Base-by-base conservation (phyloP, 1,140 invertebrate species). In the Lucilia cuprina region DNA sequence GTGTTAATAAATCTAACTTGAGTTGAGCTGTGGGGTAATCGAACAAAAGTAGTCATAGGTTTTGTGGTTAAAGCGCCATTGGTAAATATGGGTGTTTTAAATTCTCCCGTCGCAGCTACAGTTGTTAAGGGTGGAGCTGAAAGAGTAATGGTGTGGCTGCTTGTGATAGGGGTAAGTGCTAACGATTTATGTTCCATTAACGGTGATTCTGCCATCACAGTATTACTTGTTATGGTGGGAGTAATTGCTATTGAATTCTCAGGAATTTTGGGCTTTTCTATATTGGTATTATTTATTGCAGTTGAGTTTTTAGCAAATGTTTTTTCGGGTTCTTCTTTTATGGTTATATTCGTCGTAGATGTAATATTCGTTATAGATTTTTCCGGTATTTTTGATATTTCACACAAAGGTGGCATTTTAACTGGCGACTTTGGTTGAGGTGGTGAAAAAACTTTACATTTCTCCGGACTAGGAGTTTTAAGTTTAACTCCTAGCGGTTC, bases 401-500 rank as follows among this genome's bases (percentile, higher is more conserved):
- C 55, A 7, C 5, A n/a, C 13, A 60, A n/a, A 2, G 55, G 8
- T 41, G 35, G 74, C 17, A 49, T 14, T 80, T 80, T 50, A 25
- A 50, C 41, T 9, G 77, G 77, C 1, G 65, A 70, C 49, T 49
- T 49, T 80, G n/a, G n/a, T 13, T 49, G 41, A 14, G 13, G 2
- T 55, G 12, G 10, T 55, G 17, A 14, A 5, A 55, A 55, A 8
- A 25, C 65, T 70, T 70, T 70, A 19, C 65, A 19, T 70, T 70
- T 70, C 12, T 70, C 65, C n/a, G 65, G 65, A 21, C 65, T 70
- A 12, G 21, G 65, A 21, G 65, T 70, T 70, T 70, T 60, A 60
- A 60, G 55, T 60, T 60, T 82, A 55, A 82, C 35, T n/a, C 55
- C 25, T 21, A 84, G 14, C 2, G 86, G 84, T 82, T 90, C 88